Evolutionary conservation across 2,113 vertebrate species (phyloP), one percentile per base, ranked within the genome.

Genomic region (Erythrocercus mccallii): DNA sequence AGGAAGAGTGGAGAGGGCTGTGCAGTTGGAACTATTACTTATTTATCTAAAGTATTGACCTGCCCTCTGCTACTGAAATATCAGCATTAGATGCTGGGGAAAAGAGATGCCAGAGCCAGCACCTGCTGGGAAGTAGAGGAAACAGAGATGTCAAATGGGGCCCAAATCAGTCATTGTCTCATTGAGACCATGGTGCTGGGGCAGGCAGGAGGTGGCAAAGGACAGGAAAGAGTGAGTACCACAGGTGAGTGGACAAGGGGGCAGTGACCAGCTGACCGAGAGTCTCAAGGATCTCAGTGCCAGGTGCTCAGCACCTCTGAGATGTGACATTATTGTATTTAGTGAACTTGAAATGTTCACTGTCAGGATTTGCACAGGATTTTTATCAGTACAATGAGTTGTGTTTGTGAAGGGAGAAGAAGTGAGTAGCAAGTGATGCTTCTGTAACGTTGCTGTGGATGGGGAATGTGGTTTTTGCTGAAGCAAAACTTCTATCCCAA

Each of bases 41-140:
- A 96, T 94, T 96, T 95, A 94, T 95, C 79, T 90, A 3, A 90
- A 93, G 33, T 92, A 96, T 93, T 90, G 92, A 95, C 82, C 76
- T 45, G 50, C 42, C n/a, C 62, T 92, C 42, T 4, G 2, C 45
- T 66, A n/a, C 92, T 92, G 94, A 95, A 95, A 95, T 81, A 88
- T 70, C 88, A 95, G 88, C 71, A 61, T 68, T 50, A 77, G 66
- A 40, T 88, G 50, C 71, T 90, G 74, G 58, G 50, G 58, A 38
- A 95, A 77, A 92, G 30, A 21, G 42, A 76, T 92, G 81, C 62
- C 74, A 88, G 74, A 90, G 37, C 42, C 70, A 80, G 31, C 38
- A 77, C 31, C 66, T 96, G 65, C 66, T 90, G 81, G 90, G 74
- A 84, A 90, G 33, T 0, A 19, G 15, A 74, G 30, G 73, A 85